A percentile compares a stretch with the other conserved stretches of the same genome.
Conservation (phyloP, 2,797 vertebrate genomes). For the Mergus octosetaceus region DNA sequence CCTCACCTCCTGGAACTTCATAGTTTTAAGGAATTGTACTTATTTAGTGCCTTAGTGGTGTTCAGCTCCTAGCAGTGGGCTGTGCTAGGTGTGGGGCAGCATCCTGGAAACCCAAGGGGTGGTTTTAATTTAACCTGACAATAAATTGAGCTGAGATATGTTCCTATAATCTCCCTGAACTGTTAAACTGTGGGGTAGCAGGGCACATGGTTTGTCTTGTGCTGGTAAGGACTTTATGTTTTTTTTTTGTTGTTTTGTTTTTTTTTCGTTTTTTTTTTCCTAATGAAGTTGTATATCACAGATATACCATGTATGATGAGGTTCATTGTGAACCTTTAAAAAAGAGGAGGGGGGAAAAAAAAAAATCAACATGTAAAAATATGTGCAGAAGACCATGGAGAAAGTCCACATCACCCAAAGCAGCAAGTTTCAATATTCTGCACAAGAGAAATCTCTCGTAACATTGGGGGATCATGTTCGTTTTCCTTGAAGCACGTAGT, state of each 20-base stretch:
- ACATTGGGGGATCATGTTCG: neutral
- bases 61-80: neutral
- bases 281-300: too few relatives aligned
- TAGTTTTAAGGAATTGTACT: neutral
- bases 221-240: neutral
- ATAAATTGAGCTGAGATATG: neutral
- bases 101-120: neutral
- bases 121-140: neutral
- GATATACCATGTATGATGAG: too few relatives aligned
- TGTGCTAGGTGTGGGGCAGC: neutral
- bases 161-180: neutral
- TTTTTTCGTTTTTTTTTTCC: neutral
- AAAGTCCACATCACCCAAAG: neutral
- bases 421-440: neutral
- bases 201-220: rapidly evolving
- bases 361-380: rapidly evolving
- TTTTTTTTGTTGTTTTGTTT: rapidly evolving
- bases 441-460: neutral
- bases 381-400: neutral
- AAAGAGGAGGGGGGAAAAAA: neutral
- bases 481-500: neutral
- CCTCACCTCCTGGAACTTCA: neutral
- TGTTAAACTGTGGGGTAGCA: neutral
- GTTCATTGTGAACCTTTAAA: neutral
- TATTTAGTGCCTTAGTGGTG: neutral